phyloP scores from a whole-genome alignment of 2,797 vertebrate genomes.

The Valencia hispanica region DNA sequence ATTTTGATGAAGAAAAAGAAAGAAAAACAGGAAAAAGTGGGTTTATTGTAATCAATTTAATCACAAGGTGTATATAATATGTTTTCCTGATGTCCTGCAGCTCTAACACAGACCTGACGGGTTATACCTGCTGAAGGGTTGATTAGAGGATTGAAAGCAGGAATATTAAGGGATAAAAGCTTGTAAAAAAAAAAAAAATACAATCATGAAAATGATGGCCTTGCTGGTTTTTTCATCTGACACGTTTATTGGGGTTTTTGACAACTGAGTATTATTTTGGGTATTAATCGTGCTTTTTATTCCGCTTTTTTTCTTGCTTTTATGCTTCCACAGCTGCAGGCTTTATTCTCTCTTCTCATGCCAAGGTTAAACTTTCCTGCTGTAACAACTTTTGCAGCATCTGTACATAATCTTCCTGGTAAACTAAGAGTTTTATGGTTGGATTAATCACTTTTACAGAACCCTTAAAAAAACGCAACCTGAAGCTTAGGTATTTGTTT shows the following conservation, averaged over 20 bases:
- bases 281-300: slow-evolving; percentile 3
- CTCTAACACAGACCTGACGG: not conserved
- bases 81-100: not conserved
- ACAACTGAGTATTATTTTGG: slow-evolving; percentile 1
- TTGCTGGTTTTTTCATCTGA: not conserved
- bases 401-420: slow-evolving; percentile 1
- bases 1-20: not conserved
- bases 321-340: not conserved
- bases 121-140: not conserved
- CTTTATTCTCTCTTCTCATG: not conserved
- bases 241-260: not conserved
- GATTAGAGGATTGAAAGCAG: not conserved
- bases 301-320: not conserved
- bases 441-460: slow-evolving; percentile 11
- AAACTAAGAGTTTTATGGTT: slow-evolving; percentile 6
- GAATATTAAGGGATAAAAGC: not conserved
- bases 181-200: no score
- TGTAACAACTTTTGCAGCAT: not conserved
- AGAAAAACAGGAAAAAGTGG: not conserved
- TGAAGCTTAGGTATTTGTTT: not conserved
- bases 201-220: not conserved
- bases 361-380: not conserved
- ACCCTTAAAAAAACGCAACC: not conserved
- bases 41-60: not conserved
- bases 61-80: not conserved